Percentiles rank a stretch among this genome's conserved stretches.
Evolutionary conservation across 2,797 vertebrate genomes (phyloP).

Genomic region (Microhierax caerulescens): DNA sequence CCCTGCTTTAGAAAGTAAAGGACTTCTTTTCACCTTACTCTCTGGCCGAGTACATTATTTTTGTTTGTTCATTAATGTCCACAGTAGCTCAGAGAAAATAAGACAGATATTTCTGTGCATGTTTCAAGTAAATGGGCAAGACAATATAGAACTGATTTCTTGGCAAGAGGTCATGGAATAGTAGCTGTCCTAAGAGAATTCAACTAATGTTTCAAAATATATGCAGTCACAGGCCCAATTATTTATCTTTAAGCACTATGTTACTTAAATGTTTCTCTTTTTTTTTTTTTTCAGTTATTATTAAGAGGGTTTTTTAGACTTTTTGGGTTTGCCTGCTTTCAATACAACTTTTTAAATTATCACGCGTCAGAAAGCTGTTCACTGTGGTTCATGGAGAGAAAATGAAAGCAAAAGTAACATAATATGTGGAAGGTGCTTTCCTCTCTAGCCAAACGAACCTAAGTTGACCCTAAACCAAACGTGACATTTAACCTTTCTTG

Average conservation of each 20-base stretch:
- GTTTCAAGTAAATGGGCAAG: background rate
- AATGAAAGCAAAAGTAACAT: constrained; percentile 65
- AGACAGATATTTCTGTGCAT: background rate
- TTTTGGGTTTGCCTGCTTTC: background rate
- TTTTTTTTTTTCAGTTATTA: background rate
- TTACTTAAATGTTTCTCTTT: background rate
- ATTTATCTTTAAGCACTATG: background rate
- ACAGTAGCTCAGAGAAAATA: background rate
- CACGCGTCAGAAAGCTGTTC: fast-evolving
- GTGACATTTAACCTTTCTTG: constrained; percentile 41
- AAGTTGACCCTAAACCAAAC: background rate
- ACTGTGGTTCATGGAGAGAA: background rate
- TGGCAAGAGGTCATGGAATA: background rate
- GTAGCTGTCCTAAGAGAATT: background rate
- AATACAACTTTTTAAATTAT: background rate
- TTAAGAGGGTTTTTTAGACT: background rate
- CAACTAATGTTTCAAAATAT: background rate
- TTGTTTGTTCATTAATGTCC: background rate
- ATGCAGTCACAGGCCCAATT: background rate
- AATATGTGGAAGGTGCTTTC: background rate
- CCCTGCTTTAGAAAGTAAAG: background rate
- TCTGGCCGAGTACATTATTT: background rate
- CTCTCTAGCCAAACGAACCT: background rate
- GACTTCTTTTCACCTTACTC: background rate
- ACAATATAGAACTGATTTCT: background rate